phyloP scores from a whole-genome alignment of 2,888 invertebrate species.

The Trachelus stipa region DNA sequence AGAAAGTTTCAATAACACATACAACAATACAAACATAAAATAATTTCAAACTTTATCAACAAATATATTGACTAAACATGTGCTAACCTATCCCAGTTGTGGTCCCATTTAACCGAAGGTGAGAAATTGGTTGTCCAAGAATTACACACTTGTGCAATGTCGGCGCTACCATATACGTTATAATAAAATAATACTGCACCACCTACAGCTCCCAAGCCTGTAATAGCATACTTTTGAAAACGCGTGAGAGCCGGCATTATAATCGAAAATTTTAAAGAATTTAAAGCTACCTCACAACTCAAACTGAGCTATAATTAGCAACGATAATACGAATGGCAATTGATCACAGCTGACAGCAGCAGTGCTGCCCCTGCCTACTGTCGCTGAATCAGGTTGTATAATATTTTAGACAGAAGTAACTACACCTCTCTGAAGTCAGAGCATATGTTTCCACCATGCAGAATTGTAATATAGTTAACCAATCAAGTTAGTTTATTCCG shows the following conservation, averaged over 20 bases:
- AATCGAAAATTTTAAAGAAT: neutral
- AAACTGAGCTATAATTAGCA: neutral
- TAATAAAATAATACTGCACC: slow-evolving; percentile 76
- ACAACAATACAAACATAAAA: neutral
- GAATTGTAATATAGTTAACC: too few species aligned
- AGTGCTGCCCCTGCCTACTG: too few species aligned
- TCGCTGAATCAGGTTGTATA: too few species aligned
- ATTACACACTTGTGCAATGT: slow-evolving; percentile 69
- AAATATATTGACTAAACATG: slow-evolving; percentile 6
- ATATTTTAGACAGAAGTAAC: too few species aligned
- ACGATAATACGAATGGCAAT: neutral
- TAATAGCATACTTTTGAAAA: slow-evolving; percentile 70
- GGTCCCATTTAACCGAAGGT: slow-evolving; percentile 82
- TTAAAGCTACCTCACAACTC: neutral
- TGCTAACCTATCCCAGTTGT: slow-evolving; percentile 89
- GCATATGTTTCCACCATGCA: too few species aligned
- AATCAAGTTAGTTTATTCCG: too few species aligned
- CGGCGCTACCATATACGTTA: slow-evolving; percentile 63
- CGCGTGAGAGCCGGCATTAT: slow-evolving; percentile 71
- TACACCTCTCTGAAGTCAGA: too few species aligned
- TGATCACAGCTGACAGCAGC: too few species aligned
- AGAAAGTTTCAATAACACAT: slow-evolving; percentile 2
- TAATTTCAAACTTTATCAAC: neutral
- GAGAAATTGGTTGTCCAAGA: slow-evolving; percentile 79
- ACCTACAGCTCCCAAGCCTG: slow-evolving; percentile 75